phyloP scores from a whole-genome alignment of 2,113 vertebrate genomes.

The Scopus umbretta region DNA sequence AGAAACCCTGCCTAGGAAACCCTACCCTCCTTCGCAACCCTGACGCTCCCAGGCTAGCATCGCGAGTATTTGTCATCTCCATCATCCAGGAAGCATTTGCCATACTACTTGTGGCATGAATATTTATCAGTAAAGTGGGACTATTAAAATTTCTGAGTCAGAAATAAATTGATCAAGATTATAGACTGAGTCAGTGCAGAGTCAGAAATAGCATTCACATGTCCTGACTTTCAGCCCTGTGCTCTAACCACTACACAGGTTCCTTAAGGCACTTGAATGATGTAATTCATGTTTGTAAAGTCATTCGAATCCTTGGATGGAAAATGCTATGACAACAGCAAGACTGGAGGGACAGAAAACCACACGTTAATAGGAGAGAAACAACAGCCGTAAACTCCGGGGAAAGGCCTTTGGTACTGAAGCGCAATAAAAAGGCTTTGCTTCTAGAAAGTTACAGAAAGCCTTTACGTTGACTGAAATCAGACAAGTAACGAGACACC shows the following conservation, averaged over 20 bases:
- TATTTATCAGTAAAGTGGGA: constrained; percentile 50
- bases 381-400: not conserved
- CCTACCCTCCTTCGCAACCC: not conserved
- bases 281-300: not conserved
- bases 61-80: not conserved
- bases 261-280: not conserved
- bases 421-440: not conserved
- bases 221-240: constrained; percentile 23
- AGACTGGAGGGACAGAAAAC: not conserved
- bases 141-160: constrained; percentile 54
- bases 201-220: constrained; percentile 56
- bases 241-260: not conserved
- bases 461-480: not conserved
- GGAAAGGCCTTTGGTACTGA: not conserved
- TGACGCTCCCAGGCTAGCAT: not conserved
- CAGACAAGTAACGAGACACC: not conserved
- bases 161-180: constrained; percentile 56
- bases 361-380: not conserved
- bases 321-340: constrained; percentile 15
- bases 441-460: not conserved
- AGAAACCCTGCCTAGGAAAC: not conserved
- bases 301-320: not conserved
- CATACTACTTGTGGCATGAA: constrained; percentile 11
- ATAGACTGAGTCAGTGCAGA: constrained; percentile 38
- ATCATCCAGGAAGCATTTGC: constrained; percentile 4